Percentiles rank a stretch among this genome's conserved stretches.
Conservation (phyloP, 2,113 vertebrate genomes). For the Xiphophorus maculatus region DNA sequence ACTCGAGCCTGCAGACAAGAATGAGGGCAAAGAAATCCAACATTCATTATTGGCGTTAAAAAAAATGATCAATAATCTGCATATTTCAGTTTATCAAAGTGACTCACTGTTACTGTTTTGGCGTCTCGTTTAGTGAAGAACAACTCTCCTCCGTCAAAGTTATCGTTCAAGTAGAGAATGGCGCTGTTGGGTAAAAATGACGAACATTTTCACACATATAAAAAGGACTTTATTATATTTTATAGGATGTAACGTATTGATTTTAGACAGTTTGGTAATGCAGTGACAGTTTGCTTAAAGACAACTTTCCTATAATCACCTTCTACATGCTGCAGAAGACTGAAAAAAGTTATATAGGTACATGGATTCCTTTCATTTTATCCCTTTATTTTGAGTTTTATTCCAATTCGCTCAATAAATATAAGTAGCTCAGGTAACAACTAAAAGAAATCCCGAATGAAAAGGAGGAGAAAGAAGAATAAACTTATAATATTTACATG, state of each 20-base stretch:
- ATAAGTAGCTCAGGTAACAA: no score
- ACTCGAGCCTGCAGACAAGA: constrained; percentile 84
- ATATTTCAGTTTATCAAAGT: not conserved
- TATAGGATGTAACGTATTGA: not conserved
- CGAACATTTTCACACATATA: not conserved
- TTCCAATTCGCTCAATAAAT: no score
- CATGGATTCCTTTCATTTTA: no score
- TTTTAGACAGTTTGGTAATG: not conserved
- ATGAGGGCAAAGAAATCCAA: not conserved
- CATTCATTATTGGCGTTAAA: not conserved
- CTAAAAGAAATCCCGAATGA: no score
- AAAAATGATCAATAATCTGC: not conserved
- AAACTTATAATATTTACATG: no score
- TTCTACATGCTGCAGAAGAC: no score
- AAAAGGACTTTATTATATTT: not conserved
- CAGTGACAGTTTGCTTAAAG: not conserved
- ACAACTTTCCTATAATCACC: no score
- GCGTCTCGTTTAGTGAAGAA: constrained; percentile 92
- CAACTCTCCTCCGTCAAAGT: constrained; percentile 92
- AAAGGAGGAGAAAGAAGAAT: no score
- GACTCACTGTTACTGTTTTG: constrained; percentile 88
- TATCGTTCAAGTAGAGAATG: constrained; percentile 92
- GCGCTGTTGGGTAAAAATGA: constrained; percentile 80
- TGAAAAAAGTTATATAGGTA: no score
- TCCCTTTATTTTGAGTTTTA: no score